Percentiles rank a stretch among this genome's conserved stretches.
Conservation (phyloP, 2,888 invertebrate species). For the Rhogogaster chlorosoma region DNA sequence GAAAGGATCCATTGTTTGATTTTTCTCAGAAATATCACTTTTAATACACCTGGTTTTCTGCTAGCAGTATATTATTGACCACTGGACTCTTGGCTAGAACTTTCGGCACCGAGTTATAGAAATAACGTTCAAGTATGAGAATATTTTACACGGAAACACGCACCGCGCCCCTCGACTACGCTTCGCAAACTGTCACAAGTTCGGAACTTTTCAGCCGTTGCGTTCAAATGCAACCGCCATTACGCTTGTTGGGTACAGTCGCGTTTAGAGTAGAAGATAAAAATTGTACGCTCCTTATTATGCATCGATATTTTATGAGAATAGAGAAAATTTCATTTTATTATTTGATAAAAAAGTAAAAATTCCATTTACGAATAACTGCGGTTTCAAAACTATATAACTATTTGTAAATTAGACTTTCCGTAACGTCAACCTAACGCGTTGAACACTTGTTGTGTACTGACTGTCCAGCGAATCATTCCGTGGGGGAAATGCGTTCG, state of each 20-base stretch:
- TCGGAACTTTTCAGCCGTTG: constrained; percentile 66
- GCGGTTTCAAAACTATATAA: neutral
- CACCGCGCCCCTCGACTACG: constrained; percentile 17
- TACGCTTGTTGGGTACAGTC: constrained; percentile 32
- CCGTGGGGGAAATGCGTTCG: constrained; percentile 36
- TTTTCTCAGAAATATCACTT: constrained; percentile 32
- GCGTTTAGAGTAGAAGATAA: neutral
- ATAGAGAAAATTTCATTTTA: neutral
- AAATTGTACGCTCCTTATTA: neutral
- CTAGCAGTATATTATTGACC: constrained; percentile 39
- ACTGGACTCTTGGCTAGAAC: constrained; percentile 30
- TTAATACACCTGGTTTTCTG: neutral
- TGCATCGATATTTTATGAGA: neutral
- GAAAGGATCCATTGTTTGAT: constrained; percentile 82
- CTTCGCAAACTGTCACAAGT: constrained; percentile 43
- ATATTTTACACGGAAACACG: constrained; percentile 7
- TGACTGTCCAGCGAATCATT: neutral
- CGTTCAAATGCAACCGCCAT: constrained; percentile 71
- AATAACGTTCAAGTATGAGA: neutral
- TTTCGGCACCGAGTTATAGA: neutral
- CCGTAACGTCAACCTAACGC: neutral
- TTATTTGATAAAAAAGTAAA: neutral
- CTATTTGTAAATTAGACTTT: neutral
- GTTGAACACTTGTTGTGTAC: constrained; percentile 6
- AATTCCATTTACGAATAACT: neutral